Base-by-base conservation (phyloP, 1,140 invertebrate genomes). In the Lucilia sericata region DNA sequence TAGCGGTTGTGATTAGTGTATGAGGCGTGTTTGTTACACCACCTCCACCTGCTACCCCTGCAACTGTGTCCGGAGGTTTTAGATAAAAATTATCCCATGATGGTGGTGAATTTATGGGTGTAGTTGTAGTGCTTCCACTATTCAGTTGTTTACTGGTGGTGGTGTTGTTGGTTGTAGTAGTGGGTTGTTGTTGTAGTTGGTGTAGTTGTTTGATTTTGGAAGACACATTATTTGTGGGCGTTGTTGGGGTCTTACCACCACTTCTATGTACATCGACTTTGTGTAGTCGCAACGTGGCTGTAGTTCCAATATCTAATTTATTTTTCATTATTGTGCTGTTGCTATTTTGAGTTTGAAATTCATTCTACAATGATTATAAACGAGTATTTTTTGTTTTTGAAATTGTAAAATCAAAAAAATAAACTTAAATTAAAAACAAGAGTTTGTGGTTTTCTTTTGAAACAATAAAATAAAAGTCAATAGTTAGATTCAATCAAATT, bases 191-290 rank as follows among this genome's bases (percentile, higher is more conserved):
- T 42, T 80, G 74, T 17, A 17, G 42, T 80, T 49, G 17, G 42
- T 76, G 74, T 42, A 7, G 74, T 42, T 76, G 74, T 36, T 36
- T 14, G 7, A 55, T 55, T 76, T 76, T 80, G 76, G 76, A 80
- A 80, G 76, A 80, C 76, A 49, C 42, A 21, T 25, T 80, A 49
- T 47, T 80, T 19, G 76, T 80, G 47, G 42, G 34, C 4, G 74
- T 42, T 42, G 74, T 76, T 8, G 74, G 7, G 30, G 17, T 76
- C 12, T 42, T 42, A 36, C 42, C 17, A 78, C 42, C 42, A 17
- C 34, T 36, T 42, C 42, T 49, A 80, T 80, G 76, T 49, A 80
- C 76, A 80, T 80, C 76, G 76, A 80, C 76, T 80, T 51, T 49
- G 13, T 80, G 76, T 21, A 80, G 25, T 19, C 42, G 76, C 19